A percentile compares a stretch with the other conserved stretches of the same genome.
These are phyloP conservation scores for Dipodomys ordii DNA, from an alignment of 2,113 vertebrate species.

Conservation along the genomic window DNA sequence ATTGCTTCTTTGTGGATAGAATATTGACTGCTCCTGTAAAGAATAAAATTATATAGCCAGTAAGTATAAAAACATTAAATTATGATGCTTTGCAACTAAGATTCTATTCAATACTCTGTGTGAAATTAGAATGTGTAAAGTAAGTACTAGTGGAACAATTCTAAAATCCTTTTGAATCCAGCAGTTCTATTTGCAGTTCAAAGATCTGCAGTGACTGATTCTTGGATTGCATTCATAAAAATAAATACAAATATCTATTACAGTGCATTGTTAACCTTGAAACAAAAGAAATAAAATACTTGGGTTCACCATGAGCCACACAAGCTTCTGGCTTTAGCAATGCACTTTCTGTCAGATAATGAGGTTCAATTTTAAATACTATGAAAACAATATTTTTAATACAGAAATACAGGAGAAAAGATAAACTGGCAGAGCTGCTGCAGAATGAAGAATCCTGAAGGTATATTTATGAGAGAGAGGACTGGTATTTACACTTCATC, in stretches of 20 bases:
- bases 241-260: constrained; percentile 79
- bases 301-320: constrained; percentile 65
- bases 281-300: constrained; percentile 80
- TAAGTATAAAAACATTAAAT: constrained; percentile 40
- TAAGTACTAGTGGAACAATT: constrained; percentile 68
- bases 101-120: not conserved
- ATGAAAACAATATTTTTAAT: constrained; percentile 77
- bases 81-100: constrained; percentile 11
- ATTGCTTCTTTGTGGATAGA: constrained; percentile 20
- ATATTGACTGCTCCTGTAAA: not conserved
- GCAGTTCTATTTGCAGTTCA: constrained; percentile 67
- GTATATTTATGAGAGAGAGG: not conserved
- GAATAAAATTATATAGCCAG: constrained; percentile 51
- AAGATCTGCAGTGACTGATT: constrained; percentile 80
- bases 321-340: constrained; percentile 70
- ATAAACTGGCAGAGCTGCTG: not conserved
- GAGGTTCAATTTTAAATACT: constrained; percentile 55
- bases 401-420: constrained; percentile 62
- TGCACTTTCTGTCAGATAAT: constrained; percentile 72
- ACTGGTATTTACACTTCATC: too few species aligned
- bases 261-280: constrained; percentile 78
- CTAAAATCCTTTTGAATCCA: constrained; percentile 72
- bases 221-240: constrained; percentile 75
- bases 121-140: constrained; percentile 72
- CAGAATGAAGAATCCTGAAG: constrained; percentile 2